Base-by-base conservation (phyloP, 2,888 invertebrate genomes). In the Rhaphigaster nebulosa region DNA sequence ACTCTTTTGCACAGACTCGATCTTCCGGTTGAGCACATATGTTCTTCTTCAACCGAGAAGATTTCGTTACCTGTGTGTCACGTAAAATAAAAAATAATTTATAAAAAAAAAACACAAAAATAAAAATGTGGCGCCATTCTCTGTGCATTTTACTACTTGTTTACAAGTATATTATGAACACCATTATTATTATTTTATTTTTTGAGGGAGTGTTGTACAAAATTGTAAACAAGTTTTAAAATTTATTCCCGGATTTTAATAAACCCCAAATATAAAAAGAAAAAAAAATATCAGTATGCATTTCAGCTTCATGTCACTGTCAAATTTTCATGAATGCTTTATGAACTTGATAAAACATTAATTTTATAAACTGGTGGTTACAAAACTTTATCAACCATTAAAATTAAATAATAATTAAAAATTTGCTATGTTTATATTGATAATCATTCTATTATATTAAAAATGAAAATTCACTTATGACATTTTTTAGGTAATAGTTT, bases 151-250 rank as follows among this genome's bases (percentile, higher is more conserved):
- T 34, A 34, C 60, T 60, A 60, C 70, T 70, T 70, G 70, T 70
- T 70, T 70, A 70, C 70, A 70, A 70, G 70, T 70, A 70, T 70
- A 34, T 26, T 34, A 70, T 70, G 70, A 70, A 70, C 70, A 70
- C 70, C 70, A 70, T 70, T 70, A 70, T 70, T 70, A 70, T 70
- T 70, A 38, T 20, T 34, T 34, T 34, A 29, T 70, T 34, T 70
- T 20, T 70, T 70, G 0, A 6, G n/a, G 18, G 1, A 20, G 8
- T n/a, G 26, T n/a, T n/a, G 12, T 70, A 70, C 15, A 70, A 4
- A 65, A 70, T 70, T 70, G 70, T 70, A 70, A 70, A 70, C 70
- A 70, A 70, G 70, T 20, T 70, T 65, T 29, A 65, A 65, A 65
- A 65, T 20, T 60, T n/a, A n/a, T n/a, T 13, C 15, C 12, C 10